Conservation (phyloP, 2,113 vertebrate species). For the Xenopus laevis region DNA sequence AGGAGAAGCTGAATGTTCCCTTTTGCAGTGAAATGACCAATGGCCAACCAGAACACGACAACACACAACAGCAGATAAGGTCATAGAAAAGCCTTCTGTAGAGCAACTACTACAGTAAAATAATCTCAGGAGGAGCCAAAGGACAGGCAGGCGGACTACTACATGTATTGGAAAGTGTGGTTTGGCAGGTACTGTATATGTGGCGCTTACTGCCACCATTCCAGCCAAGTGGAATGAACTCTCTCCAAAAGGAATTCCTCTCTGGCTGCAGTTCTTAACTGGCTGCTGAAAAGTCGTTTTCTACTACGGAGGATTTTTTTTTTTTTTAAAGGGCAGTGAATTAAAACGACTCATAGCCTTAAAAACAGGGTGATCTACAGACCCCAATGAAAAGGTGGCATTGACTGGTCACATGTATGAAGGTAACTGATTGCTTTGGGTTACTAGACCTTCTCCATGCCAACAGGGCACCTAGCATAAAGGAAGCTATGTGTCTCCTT, state of each 20-base stretch:
- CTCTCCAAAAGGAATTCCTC: constrained; percentile 28
- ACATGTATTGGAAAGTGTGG: constrained; percentile 20
- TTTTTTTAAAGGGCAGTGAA: no score
- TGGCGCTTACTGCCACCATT: constrained; percentile 4
- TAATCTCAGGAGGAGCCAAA: not conserved
- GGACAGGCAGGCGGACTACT: constrained; percentile 7
- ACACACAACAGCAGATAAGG: not conserved
- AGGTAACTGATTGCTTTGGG: no score
- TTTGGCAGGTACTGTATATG: constrained; percentile 15
- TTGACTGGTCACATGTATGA: no score
- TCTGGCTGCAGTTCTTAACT: constrained; percentile 11
- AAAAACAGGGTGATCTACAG: no score
- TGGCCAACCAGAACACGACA: not conserved
- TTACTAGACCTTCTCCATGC: no score
- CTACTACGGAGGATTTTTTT: no score
- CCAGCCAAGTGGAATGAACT: constrained; percentile 23
- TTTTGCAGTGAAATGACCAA: no score
- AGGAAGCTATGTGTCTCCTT: no score
- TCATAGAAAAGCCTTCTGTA: not conserved
- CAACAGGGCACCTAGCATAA: no score
- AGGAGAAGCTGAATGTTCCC: no score
- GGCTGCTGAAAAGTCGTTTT: not conserved
- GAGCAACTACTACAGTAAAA: not conserved
- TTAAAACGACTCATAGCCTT: no score
- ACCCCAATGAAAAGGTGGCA: no score